Conservation (phyloP, 2,888 invertebrate species). For the Augochlorella aurata region DNA sequence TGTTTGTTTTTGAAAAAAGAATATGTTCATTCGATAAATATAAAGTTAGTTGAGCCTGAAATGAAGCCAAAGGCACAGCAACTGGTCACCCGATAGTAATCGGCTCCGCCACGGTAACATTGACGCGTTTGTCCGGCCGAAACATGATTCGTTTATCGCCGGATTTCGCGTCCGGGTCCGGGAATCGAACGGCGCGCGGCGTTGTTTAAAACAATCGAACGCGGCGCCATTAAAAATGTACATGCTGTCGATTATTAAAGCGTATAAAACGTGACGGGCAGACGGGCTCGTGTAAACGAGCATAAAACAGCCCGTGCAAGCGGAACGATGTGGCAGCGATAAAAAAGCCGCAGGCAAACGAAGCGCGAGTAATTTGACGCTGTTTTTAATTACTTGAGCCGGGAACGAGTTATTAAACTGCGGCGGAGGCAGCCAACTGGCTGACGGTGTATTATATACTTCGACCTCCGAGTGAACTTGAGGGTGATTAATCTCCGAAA, state of each 20-base stretch:
- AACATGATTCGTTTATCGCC: neutral
- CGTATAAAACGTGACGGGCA: constrained; percentile 11
- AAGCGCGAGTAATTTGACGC: constrained; percentile 26
- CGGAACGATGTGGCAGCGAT: constrained; percentile 12
- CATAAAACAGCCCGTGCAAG: constrained; percentile 12
- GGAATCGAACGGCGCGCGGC: neutral
- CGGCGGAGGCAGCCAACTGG: neutral
- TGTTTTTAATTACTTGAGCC: constrained; percentile 40
- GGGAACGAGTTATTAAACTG: constrained; percentile 2
- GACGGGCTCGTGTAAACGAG: constrained; percentile 5
- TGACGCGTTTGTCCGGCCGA: too few relatives aligned
- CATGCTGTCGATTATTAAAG: constrained; percentile 6
- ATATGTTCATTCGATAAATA: too few relatives aligned
- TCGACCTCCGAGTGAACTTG: neutral
- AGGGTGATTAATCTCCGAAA: constrained; percentile 13
- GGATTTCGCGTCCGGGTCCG: neutral
- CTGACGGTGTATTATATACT: constrained; percentile 2
- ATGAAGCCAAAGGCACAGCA: too few relatives aligned
- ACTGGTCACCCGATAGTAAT: too few relatives aligned
- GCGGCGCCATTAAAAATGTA: constrained; percentile 5
- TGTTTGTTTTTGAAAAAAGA: too few relatives aligned
- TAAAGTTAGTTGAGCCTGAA: too few relatives aligned
- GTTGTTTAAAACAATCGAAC: constrained; percentile 5
- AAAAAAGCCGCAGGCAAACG: constrained; percentile 17
- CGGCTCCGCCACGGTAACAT: too few relatives aligned